These are phyloP conservation scores for Sinotaia quadrata DNA, from an alignment of 2,888 invertebrate genomes.

Conservation along the genomic window DNA sequence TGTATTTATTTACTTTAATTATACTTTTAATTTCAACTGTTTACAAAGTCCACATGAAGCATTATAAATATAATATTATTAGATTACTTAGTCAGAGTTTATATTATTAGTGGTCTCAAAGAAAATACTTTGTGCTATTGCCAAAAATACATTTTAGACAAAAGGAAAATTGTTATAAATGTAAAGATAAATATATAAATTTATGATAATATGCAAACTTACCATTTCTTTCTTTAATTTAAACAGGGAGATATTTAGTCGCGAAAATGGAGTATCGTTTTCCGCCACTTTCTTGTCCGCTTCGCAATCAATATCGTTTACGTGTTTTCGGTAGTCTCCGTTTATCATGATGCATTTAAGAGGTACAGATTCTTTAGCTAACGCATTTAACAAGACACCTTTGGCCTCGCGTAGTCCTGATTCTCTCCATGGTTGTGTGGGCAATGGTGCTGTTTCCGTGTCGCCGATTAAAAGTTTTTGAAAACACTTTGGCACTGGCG, in stretches of 20 bases:
- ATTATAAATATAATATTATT: too few species aligned
- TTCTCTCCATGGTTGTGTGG: constrained; percentile 25
- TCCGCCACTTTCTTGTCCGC: background rate
- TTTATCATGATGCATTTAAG: background rate
- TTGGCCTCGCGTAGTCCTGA: constrained; percentile 19
- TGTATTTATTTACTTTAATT: too few species aligned
- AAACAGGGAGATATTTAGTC: constrained; percentile 26
- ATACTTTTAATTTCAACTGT: too few species aligned
- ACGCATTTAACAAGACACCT: constrained; percentile 17
- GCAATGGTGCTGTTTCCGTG: constrained; percentile 6
- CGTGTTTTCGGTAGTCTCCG: background rate
- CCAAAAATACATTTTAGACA: too few species aligned
- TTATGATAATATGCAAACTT: too few species aligned
- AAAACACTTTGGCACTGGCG: constrained; percentile 35
- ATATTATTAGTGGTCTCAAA: too few species aligned
- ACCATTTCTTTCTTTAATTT: constrained; percentile 38
- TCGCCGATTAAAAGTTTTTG: constrained; percentile 28
- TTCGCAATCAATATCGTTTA: background rate
- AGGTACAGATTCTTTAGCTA: constrained; percentile 10
- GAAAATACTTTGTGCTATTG: too few species aligned
- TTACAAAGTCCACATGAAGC: too few species aligned
- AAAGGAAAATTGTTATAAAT: too few species aligned
- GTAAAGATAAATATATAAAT: too few species aligned
- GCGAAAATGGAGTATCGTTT: constrained; percentile 24
- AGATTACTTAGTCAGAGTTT: too few species aligned